Evolutionary conservation across 1,140 invertebrate genomes (phyloP).

Genomic region (Potamilus streckersoni): DNA sequence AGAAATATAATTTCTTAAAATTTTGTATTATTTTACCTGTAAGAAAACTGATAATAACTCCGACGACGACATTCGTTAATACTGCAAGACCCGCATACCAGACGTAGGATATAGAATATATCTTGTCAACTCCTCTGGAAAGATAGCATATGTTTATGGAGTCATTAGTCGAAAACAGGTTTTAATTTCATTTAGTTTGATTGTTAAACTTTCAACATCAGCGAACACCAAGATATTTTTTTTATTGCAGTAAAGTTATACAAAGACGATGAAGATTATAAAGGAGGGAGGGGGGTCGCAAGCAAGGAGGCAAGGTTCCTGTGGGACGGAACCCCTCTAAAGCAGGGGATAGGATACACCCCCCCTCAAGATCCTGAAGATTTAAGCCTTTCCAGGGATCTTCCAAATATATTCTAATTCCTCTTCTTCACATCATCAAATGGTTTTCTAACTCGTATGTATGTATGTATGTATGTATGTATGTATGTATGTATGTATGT

Average conservation of each 20-base stretch:
- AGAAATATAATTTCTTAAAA: not conserved
- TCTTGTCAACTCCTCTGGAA: conserved; percentile 25
- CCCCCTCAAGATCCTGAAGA: too few relatives aligned
- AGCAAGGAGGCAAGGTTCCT: too few relatives aligned
- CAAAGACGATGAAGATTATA: not conserved
- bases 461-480: too few relatives aligned
- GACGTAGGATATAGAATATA: conserved; percentile 86
- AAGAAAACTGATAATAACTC: conserved; percentile 77
- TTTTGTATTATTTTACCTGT: conserved; percentile 70
- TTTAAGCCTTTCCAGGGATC: too few relatives aligned
- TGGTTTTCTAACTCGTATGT: too few relatives aligned
- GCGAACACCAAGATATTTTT: not conserved
- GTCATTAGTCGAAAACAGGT: not conserved
- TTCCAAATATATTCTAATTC: too few relatives aligned
- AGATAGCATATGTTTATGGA: not conserved
- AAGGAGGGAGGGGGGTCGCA: too few relatives aligned
- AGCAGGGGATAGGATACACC: too few relatives aligned
- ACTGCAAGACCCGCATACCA: conserved; percentile 85
- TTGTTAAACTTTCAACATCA: not conserved
- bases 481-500: too few relatives aligned
- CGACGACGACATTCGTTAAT: conserved; percentile 72
- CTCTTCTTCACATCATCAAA: too few relatives aligned
- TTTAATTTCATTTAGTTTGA: not conserved
- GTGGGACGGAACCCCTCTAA: too few relatives aligned
- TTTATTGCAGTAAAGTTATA: not conserved